A percentile compares a stretch with the other conserved stretches of the same genome.
These are phyloP conservation scores for Meiosimyza platycephala DNA, from an alignment of 2,888 invertebrate species.

Conservation along the genomic window DNA sequence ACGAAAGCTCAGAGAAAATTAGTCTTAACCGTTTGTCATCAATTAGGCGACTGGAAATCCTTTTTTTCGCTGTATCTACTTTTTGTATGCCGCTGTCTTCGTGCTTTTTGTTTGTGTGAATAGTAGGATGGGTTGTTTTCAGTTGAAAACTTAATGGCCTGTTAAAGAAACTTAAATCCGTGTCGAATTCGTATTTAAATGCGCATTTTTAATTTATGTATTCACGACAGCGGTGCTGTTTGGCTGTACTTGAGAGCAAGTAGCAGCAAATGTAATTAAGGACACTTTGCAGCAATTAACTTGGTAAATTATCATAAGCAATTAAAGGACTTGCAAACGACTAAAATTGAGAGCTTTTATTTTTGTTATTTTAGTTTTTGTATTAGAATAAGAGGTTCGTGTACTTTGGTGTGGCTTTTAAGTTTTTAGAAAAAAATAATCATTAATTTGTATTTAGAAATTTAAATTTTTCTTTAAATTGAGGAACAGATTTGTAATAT, in stretches of 20 bases:
- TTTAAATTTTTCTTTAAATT: no score
- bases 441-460: no score
- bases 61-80: background rate
- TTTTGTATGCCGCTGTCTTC: background rate
- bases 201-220: conserved; percentile 22
- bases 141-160: conserved; percentile 36
- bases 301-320: background rate
- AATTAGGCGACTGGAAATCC: conserved; percentile 21
- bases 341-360: no score
- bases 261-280: conserved; percentile 19
- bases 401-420: no score
- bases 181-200: conserved; percentile 35
- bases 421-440: no score
- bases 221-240: background rate
- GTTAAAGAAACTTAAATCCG: conserved; percentile 41
- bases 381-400: no score
- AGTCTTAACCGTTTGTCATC: conserved; percentile 38
- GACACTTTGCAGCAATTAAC: conserved; percentile 33
- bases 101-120: background rate
- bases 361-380: no score
- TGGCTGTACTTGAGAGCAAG: background rate
- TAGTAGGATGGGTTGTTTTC: background rate
- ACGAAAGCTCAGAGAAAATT: conserved; percentile 16
- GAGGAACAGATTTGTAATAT: no score
- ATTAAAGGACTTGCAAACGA: background rate